Evolutionary conservation across 2,797 vertebrate genomes (phyloP).

Genomic region (Macroramphosus scolopax): DNA sequence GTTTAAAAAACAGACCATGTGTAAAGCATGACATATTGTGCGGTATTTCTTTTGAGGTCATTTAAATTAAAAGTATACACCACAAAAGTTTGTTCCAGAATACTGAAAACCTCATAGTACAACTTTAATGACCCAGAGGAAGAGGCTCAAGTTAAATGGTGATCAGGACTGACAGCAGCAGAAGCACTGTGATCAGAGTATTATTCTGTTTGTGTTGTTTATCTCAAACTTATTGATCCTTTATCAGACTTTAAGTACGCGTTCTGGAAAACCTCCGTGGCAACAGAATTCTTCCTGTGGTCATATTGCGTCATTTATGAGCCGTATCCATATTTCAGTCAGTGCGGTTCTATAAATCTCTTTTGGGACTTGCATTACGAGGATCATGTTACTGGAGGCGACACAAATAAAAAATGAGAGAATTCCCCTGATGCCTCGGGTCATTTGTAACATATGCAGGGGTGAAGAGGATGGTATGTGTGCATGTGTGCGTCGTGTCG

Average conservation of each 20-base stretch:
- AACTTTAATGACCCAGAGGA: neutral
- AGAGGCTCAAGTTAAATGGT: neutral
- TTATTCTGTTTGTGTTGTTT: neutral
- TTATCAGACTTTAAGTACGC: neutral
- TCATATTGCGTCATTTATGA: slow-evolving; percentile 61
- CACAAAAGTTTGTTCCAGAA: neutral
- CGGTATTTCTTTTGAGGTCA: too few species aligned
- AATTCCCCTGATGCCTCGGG: slow-evolving; percentile 56
- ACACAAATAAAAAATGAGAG: slow-evolving; percentile 25
- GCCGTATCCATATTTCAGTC: slow-evolving; percentile 22
- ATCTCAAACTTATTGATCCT: neutral
- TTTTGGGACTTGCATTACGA: slow-evolving; percentile 25
- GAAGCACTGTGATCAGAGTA: too few species aligned
- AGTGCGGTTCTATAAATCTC: slow-evolving; percentile 10
- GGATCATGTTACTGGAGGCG: slow-evolving; percentile 43
- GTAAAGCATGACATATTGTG: too few species aligned
- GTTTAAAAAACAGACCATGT: too few species aligned
- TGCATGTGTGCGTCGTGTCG: slow-evolving; percentile 23
- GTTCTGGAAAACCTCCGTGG: too few species aligned
- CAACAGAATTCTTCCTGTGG: neutral
- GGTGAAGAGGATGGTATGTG: slow-evolving; percentile 40
- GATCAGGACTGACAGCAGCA: too few species aligned
- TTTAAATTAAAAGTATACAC: neutral
- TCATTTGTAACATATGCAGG: slow-evolving; percentile 36
- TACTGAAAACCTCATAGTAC: neutral